Base-by-base conservation (phyloP, 2,888 invertebrate species). In the Drosophila tripunctata region DNA sequence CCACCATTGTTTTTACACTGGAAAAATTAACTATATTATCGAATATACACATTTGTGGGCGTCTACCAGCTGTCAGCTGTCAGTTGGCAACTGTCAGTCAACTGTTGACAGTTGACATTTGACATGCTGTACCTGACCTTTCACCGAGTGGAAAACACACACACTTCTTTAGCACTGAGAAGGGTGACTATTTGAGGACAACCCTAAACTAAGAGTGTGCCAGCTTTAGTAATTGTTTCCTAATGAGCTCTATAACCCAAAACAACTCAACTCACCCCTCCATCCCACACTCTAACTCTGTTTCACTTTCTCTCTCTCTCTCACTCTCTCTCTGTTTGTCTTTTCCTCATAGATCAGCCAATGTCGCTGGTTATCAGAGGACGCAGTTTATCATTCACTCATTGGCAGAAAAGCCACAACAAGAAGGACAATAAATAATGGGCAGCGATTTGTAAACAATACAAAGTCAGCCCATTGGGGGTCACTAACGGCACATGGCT, bases 391-490 rank as follows among this genome's bases (percentile, higher is more conserved):
- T 86, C 87, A 83, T 83, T 86, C 67, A 67, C 61, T 83, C 70
- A 86, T 86, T 80, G 84, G 78, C 81, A 81, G 71, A 51, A 50
- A 38, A 44, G 60, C 50, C 83, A 76, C 76, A 78, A 77, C 80
- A 83, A 67, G 41, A 44, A 67, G 44, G 58, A 67, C 74, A 78
- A 81, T 81, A 81, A 81, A 87, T 81, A 67, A 81, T 84, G 78
- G 75, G 63, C 67, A 82, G 57, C 85, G 78, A 82, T 82, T 82
- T 82, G 81, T 87, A 82, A 82, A 82, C 87, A 82, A 84, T 66
- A 73, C 72, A 69, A 63, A 74, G 58, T 73, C 83, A 73, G 45
- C 48, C 60, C 33, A 17, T 60, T 56, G 5, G 19, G 57, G 35
- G 52, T 38, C 50, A 12, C 7, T 19, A 14, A 10, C 27, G 10